Percentiles rank a stretch among this genome's conserved stretches.
phyloP scores from a whole-genome alignment of 92 coral and sea anemone genomes.

The Isaurus tuberculatus region DNA sequence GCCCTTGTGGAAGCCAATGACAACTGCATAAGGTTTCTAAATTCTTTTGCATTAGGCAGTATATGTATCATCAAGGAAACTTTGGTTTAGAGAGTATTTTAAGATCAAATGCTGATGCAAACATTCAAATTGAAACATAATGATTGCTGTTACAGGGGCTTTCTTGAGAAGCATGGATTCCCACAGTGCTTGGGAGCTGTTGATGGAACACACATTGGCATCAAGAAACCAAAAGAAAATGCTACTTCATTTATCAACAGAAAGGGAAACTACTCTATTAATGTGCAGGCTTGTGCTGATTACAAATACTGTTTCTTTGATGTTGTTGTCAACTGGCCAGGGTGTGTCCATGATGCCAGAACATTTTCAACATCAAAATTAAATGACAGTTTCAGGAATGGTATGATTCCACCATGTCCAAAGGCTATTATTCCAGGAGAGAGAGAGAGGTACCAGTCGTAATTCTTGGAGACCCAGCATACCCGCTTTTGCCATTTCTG shows the following conservation, averaged over 20 bases:
- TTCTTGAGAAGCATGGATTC: background rate
- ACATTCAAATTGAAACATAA: background rate
- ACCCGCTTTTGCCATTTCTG: slow-evolving; percentile 34
- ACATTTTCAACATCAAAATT: slow-evolving; percentile 38
- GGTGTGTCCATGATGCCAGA: slow-evolving; percentile 49
- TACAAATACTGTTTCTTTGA: slow-evolving; percentile 5
- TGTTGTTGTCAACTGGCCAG: slow-evolving; percentile 5
- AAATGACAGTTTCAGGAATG: slow-evolving; percentile 21
- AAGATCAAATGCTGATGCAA: background rate
- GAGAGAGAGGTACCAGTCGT: slow-evolving; percentile 4
- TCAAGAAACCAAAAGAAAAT: slow-evolving; percentile 39
- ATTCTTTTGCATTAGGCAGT: background rate
- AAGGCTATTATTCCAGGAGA: slow-evolving; percentile 7
- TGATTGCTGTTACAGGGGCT: background rate
- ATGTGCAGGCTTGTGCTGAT: slow-evolving; percentile 46
- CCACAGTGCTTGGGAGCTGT: slow-evolving; percentile 6
- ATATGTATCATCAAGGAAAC: slow-evolving; percentile 2
- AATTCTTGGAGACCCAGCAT: slow-evolving; percentile 29
- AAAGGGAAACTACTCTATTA: slow-evolving; percentile 43
- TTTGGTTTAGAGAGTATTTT: background rate
- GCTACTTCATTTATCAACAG: slow-evolving; percentile 38
- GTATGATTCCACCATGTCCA: slow-evolving; percentile 19
- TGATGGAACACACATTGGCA: slow-evolving; percentile 23
- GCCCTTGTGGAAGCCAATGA: slow-evolving; percentile 4
- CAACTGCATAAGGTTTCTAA: background rate